Conservation (phyloP, 2,888 invertebrate species). For the Cryptus armator region DNA sequence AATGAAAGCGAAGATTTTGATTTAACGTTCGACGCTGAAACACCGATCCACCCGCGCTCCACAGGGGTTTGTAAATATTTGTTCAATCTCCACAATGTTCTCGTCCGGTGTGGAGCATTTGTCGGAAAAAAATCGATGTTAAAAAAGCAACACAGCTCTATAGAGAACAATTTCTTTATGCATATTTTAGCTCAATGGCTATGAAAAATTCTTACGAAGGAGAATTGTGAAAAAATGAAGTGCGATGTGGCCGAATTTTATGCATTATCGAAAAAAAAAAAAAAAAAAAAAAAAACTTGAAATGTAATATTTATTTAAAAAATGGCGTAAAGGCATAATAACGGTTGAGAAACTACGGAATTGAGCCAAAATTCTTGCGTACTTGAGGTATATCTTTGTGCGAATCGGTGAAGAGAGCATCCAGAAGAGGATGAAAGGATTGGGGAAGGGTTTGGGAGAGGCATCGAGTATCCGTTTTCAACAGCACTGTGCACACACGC, state of each 20-base stretch:
- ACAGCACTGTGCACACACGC: neutral
- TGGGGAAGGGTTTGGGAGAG: conserved; percentile 30
- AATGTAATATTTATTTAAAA: neutral
- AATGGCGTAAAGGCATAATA: neutral
- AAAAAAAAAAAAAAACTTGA: neutral
- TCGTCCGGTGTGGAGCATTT: neutral
- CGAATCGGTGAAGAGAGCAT: conserved; percentile 27
- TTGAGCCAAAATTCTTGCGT: conserved; percentile 3
- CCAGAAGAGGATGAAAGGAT: conserved; percentile 51
- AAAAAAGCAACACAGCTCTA: conserved; percentile 34
- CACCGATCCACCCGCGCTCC: conserved; percentile 25
- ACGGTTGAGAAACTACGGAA: neutral
- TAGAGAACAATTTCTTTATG: too few relatives aligned
- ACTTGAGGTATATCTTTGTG: neutral
- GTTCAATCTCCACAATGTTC: conserved; percentile 42
- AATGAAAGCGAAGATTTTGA: conserved; percentile 82
- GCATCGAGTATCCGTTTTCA: conserved; percentile 49
- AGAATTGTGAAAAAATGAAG: neutral
- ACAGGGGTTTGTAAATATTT: conserved; percentile 58
- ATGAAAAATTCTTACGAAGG: too few relatives aligned
- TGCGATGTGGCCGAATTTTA: conserved; percentile 12
- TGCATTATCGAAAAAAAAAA: neutral
- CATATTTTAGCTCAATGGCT: too few relatives aligned
- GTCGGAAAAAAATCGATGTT: conserved; percentile 41
- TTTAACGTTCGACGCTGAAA: conserved; percentile 6